Conservation (phyloP, 2,797 vertebrate genomes). For the Pipistrellus pipistrellus region DNA sequence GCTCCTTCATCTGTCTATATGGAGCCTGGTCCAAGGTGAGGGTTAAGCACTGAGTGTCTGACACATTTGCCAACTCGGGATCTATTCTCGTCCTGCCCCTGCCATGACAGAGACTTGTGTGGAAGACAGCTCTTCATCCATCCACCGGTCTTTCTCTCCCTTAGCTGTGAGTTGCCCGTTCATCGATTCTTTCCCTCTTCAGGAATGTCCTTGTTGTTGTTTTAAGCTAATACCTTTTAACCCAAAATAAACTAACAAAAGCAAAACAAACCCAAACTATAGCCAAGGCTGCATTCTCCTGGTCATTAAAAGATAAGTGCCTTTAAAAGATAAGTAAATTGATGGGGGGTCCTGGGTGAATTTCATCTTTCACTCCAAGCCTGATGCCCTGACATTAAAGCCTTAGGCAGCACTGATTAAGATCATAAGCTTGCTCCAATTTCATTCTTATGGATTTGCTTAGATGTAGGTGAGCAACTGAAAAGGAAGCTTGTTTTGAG, state of each 20-base stretch:
- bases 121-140: neutral
- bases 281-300: neutral
- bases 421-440: conserved; percentile 64
- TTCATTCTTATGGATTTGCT: conserved; percentile 48
- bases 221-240: conserved; percentile 41
- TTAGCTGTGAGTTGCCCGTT: neutral
- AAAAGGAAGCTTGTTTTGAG: conserved; percentile 54
- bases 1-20: neutral
- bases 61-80: neutral
- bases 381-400: neutral
- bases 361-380: neutral
- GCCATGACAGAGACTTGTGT: neutral
- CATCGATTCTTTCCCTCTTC: neutral
- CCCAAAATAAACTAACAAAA: conserved; percentile 38
- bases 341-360: neutral
- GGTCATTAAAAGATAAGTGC: neutral
- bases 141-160: neutral
- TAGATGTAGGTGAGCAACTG: neutral
- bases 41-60: neutral
- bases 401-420: conserved; percentile 58
- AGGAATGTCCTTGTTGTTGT: neutral
- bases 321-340: conserved; percentile 18
- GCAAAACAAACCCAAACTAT: neutral
- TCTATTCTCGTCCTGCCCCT: neutral
- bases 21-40: neutral